phyloP scores from a whole-genome alignment of 2,113 vertebrate species.

The Formicarius rufipectus region DNA sequence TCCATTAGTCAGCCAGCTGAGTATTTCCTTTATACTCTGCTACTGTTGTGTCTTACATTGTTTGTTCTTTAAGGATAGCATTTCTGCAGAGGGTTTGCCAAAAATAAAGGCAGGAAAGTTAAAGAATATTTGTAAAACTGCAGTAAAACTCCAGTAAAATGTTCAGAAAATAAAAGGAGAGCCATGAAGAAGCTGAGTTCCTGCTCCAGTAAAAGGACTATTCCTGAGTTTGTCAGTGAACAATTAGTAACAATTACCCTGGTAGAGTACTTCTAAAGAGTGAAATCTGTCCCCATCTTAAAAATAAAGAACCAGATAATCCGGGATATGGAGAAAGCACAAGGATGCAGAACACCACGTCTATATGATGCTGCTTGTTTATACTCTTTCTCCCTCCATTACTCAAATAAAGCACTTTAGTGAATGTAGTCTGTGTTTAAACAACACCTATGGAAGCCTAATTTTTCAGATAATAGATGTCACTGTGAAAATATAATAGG shows the following conservation, averaged over 20 bases:
- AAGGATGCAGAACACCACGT: background rate
- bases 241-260: background rate
- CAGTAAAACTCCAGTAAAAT: background rate
- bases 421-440: background rate
- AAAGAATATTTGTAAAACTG: background rate
- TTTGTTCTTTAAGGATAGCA: background rate
- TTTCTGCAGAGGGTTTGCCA: background rate
- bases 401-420: background rate
- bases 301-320: background rate
- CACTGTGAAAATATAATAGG: background rate
- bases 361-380: background rate
- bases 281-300: background rate
- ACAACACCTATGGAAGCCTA: background rate
- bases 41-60: background rate
- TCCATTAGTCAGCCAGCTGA: constrained; percentile 21
- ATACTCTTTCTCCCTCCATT: background rate
- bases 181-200: background rate
- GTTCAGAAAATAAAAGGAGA: background rate
- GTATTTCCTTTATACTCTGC: constrained; percentile 28
- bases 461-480: background rate
- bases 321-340: background rate
- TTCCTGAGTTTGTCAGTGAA: background rate
- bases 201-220: background rate
- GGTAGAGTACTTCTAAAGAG: background rate
- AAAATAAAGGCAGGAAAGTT: background rate